phyloP scores from a whole-genome alignment of 1,140 invertebrate genomes.

The Dufourea novaeangliae region DNA sequence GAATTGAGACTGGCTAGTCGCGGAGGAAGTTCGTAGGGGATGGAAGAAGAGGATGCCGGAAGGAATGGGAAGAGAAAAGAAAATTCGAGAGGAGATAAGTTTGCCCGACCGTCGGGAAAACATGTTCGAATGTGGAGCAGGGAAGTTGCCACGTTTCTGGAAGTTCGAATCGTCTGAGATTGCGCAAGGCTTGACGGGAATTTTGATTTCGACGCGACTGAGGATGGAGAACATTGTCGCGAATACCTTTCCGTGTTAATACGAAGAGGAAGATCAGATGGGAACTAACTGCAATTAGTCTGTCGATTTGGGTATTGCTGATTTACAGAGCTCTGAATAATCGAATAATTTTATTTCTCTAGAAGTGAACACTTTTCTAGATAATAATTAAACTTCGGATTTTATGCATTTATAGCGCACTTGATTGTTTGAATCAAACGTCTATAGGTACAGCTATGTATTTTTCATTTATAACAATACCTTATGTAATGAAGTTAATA shows the following conservation, averaged over 20 bases:
- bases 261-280: not conserved
- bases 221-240: not conserved
- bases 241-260: not conserved
- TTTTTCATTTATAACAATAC: no score
- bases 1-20: not conserved
- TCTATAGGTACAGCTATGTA: no score
- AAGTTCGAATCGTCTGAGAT: not conserved
- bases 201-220: slow-evolving; percentile 9
- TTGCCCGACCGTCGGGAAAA: not conserved
- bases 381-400: no score
- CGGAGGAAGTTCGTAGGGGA: not conserved
- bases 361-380: no score
- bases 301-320: not conserved
- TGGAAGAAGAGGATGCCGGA: not conserved
- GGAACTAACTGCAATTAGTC: not conserved
- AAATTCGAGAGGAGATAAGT: slow-evolving; percentile 4
- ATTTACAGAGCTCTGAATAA: not conserved
- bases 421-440: no score
- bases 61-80: not conserved
- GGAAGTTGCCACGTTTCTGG: not conserved
- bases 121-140: not conserved
- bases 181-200: slow-evolving; percentile 4
- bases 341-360: no score
- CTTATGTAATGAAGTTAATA: no score
- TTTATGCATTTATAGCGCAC: no score